These are phyloP conservation scores for Drosophila nigricruria DNA, from an alignment of 2,888 invertebrate species.

Conservation along the genomic window DNA sequence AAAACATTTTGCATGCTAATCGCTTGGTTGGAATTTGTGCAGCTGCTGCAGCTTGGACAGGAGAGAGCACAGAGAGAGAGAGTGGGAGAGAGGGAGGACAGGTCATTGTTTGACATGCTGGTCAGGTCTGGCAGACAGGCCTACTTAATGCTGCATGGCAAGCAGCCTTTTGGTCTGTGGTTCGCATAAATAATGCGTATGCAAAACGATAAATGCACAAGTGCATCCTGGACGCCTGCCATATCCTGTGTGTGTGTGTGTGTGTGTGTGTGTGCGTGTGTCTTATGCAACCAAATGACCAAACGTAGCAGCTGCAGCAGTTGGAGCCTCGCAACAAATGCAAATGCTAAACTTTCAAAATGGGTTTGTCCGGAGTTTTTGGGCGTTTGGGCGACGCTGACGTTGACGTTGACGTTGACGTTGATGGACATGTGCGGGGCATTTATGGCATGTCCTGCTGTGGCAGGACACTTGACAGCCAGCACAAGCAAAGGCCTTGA, in stretches of 20 bases:
- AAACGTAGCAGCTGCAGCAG: constrained; percentile 37
- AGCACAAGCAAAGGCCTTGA: constrained; percentile 38
- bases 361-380: constrained; percentile 8
- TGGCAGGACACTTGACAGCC: constrained; percentile 39
- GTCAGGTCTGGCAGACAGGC: constrained; percentile 32
- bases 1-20: constrained; percentile 70
- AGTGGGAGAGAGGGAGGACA: not conserved
- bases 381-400: not conserved
- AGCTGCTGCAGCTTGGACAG: constrained; percentile 53
- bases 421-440: constrained; percentile 69
- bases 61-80: not conserved
- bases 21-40: constrained; percentile 52
- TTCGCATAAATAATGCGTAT: constrained; percentile 74
- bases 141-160: constrained; percentile 57
- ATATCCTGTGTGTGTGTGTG: constrained; percentile 4
- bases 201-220: constrained; percentile 76
- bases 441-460: constrained; percentile 57
- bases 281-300: constrained; percentile 51
- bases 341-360: constrained; percentile 37
- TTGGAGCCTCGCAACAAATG: constrained; percentile 40
- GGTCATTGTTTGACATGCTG: constrained; percentile 29
- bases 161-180: constrained; percentile 28
- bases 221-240: constrained; percentile 36
- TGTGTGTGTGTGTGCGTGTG: constrained; percentile 19
- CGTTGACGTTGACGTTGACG: constrained; percentile 34